These are phyloP conservation scores for Calonectris borealis DNA, from an alignment of 2,113 vertebrate species.

Conservation along the genomic window DNA sequence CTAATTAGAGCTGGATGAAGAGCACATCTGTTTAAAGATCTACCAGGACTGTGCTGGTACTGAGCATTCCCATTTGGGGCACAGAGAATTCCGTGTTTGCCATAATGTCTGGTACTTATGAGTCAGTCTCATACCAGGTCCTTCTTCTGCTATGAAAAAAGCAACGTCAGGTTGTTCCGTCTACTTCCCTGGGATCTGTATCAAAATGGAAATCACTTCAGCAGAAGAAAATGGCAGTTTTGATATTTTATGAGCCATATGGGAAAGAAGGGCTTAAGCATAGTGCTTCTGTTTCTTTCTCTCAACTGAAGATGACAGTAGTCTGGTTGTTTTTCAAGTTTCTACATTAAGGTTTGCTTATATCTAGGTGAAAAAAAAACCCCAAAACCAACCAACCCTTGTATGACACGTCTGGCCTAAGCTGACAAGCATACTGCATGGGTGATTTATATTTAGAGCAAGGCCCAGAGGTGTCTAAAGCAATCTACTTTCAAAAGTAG, in stretches of 20 bases:
- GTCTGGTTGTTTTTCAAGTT: neutral
- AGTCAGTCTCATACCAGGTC: neutral
- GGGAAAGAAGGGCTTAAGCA: neutral
- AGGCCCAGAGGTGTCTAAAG: constrained; percentile 15
- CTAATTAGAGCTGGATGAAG: neutral
- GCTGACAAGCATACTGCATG: neutral
- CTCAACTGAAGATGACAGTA: neutral
- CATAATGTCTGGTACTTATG: neutral
- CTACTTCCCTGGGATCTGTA: neutral
- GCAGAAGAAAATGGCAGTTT: neutral
- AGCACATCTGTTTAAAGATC: neutral
- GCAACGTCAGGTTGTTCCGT: neutral
- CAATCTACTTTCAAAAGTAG: constrained; percentile 8
- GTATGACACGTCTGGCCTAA: neutral
- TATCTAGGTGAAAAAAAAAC: neutral
- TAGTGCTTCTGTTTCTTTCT: neutral
- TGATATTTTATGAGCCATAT: neutral
- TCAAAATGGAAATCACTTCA: constrained; percentile 3
- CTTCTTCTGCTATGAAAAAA: neutral
- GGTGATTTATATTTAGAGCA: constrained; percentile 44
- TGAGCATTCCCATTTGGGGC: neutral
- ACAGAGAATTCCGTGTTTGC: neutral
- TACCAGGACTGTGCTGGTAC: neutral
- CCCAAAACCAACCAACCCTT: neutral
- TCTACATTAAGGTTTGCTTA: neutral